Base-by-base conservation (phyloP, 2,797 vertebrate genomes). In the Sebastes nivosus region DNA sequence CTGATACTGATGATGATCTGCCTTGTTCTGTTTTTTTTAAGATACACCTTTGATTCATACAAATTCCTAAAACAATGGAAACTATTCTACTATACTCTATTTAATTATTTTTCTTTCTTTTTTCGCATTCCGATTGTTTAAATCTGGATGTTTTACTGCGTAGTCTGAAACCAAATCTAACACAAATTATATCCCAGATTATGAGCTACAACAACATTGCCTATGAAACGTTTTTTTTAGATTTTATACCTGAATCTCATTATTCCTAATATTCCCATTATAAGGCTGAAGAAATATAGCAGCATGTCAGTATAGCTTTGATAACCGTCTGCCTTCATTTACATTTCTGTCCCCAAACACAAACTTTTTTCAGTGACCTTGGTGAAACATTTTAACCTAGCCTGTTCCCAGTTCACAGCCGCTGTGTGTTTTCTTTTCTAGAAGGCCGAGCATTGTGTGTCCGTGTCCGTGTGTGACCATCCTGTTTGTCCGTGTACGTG, bases 371-470 rank as follows among this genome's bases (percentile, higher is more conserved):
- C 10, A 32, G 14, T 13, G 73, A 78, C 63, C 29, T 34, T n/a
- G 5, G 42, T 60, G 54, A 70, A 64, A 57, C 52, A 50, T 69
- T 66, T 54, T n/a, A 71, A 60, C 72, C 65, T 27, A 32, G 22
- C 9, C 29, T 30, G 22, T 71, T 63, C 65, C 55, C 24, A 12
- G 22, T 7, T 60, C 52, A 25, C 59, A 58, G n/a, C 32, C 22
- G 5, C 46, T 5, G 42, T 63, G 16, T 63, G 12, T 38, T 27
- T 18, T 68, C 6, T 42, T n/a, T 30, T 42, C 27, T 5, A 75
- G 77, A 84, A 80, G 87, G 80, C 61, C 24, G 10, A 65, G 67
- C 50, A 65, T 46, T 79, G 75, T 67, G 68, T 20, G 63, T 60
- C 46, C 8, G 50, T 64, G 57, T 80, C 29, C 36, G 1, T 32